These are phyloP conservation scores for Ladona fulva DNA, from an alignment of 1,140 invertebrate genomes.

Conservation along the genomic window DNA sequence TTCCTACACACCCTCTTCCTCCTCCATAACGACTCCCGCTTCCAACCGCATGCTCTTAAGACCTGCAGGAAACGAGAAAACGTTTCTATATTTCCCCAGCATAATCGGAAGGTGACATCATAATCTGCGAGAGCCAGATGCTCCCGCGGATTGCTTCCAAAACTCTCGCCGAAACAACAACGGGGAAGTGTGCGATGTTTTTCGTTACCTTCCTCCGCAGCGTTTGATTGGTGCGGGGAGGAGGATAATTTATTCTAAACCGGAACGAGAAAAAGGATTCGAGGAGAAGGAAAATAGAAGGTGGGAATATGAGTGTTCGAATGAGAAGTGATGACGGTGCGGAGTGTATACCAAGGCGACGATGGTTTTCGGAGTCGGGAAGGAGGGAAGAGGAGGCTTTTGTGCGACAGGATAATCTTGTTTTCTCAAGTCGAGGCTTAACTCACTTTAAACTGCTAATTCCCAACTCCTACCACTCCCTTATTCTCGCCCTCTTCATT, in stretches of 20 bases:
- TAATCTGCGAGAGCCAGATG: no score
- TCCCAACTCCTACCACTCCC: not conserved
- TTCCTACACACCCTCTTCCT: no score
- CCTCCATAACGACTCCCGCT: no score
- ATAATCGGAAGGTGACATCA: no score
- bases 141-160: no score
- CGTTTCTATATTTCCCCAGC: no score
- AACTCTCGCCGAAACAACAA: no score
- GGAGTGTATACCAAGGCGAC: not conserved
- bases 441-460: conserved; percentile 10
- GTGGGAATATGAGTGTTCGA: not conserved
- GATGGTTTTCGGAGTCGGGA: not conserved
- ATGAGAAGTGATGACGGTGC: not conserved
- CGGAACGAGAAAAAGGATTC: not conserved
- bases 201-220: no score
- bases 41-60: no score
- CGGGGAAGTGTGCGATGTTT: no score
- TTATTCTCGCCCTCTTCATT: not conserved
- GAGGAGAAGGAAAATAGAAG: not conserved
- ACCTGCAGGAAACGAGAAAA: no score
- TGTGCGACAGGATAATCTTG: not conserved
- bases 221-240: no score
- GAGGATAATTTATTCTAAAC: not conserved
- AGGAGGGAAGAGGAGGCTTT: not conserved
- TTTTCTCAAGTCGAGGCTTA: conserved; percentile 1